These are phyloP conservation scores for Callospermophilus lateralis DNA, from an alignment of 2,113 vertebrate species.

Conservation along the genomic window DNA sequence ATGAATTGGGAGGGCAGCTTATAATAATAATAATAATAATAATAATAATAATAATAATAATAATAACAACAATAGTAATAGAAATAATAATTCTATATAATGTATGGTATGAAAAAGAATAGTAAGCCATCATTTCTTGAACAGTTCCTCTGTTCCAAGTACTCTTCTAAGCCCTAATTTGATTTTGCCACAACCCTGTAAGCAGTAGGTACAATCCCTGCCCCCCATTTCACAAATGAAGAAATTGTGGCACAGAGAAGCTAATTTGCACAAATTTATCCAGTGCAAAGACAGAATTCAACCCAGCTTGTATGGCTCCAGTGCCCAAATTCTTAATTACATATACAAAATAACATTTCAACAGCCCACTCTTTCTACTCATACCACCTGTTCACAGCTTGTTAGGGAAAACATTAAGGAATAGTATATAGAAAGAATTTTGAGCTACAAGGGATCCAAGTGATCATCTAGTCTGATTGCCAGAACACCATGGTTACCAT, in stretches of 20 bases:
- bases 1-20: background rate
- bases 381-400: slow-evolving; percentile 46
- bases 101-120: background rate
- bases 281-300: slow-evolving; percentile 27
- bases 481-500: slow-evolving; percentile 63
- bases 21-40: background rate
- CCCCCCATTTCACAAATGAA: background rate
- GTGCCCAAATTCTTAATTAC: slow-evolving; percentile 49
- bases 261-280: slow-evolving; percentile 45
- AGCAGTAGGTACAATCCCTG: background rate
- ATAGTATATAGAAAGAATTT: background rate
- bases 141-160: background rate
- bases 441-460: background rate
- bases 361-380: slow-evolving; percentile 26
- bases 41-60: too few relatives aligned
- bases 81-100: background rate
- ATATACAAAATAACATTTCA: slow-evolving; percentile 57
- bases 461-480: slow-evolving; percentile 45
- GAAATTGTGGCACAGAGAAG: background rate
- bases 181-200: background rate
- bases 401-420: background rate
- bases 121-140: background rate
- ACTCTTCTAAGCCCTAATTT: background rate
- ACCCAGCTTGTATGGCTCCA: background rate
- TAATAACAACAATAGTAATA: background rate